Evolutionary conservation across 2,113 vertebrate species (phyloP), one percentile per base, ranked within the genome.

Genomic region (Steatornis caripensis): DNA sequence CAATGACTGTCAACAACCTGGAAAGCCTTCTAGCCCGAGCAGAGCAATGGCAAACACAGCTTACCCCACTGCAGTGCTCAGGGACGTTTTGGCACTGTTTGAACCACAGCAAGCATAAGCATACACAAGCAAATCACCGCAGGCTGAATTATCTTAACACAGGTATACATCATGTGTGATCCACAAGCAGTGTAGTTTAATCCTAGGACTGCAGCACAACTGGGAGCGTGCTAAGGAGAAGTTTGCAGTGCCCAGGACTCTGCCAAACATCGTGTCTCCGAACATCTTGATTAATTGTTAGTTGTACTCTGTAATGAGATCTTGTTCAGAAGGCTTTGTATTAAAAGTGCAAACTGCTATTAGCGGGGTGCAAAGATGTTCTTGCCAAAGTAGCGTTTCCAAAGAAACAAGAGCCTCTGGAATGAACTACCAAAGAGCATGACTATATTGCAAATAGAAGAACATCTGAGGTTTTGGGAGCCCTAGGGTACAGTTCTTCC

Each of bases 221-320:
- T 72, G 66, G n/a, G 66, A 92, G 5, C 5, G 13, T 46, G 84
- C 76, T 70, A 77, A 65, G 57, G 45, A 76, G 45, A 74, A 90
- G 61, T 27, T 84, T 82, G 66, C 49, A 62, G 65, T 5, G 22
- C 61, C 62, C 39, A 51, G 68, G 62, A 90, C n/a, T 65, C 62
- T 86, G 83, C 80, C 85, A 90, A 93, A 86, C n/a, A 46, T 39
- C 5, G 1, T 24, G 20, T 26, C 36, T 70, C 61, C 39, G 39
- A 76, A 54, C 17, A 49, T 64, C 48, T 90, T 90, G 80, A 93
- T 92, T 95, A 92, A 92, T 84, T 84, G 72, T 74, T 87, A 77
- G 53, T 65, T 92, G 27, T 32, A 41, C 26, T 70, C 49, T 71
- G 45, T 0, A 0, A 48, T 41, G 41, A 92, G 72, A 71, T 80